Evolutionary conservation across 2,113 vertebrate genomes (phyloP), one percentile per base, ranked within the genome.

Genomic region (Apus apus): DNA sequence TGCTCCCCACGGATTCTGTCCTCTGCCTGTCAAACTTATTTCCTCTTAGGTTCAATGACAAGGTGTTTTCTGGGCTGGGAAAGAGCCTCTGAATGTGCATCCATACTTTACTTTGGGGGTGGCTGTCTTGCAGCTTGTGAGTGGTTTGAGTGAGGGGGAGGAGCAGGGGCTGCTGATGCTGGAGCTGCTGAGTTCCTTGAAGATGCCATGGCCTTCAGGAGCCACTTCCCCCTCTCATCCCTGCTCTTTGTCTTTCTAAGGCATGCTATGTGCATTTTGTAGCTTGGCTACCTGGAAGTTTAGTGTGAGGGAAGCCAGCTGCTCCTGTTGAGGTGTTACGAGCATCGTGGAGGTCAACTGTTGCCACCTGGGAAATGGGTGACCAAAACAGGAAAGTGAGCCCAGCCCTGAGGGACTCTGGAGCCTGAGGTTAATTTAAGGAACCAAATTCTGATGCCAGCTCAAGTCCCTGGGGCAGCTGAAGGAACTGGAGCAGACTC

Each of bases 81-180:
- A 58, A 72, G 43, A 82, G 19, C 38, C 30, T 82, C 38, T 23
- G 15, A 54, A 53, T 10, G 20, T 13, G 20, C 45, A 48, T 50
- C 32, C 6, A 3, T n/a, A 7, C 22, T 29, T 57, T 0, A 32
- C 2, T 6, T 34, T 1, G 19, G 53, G 15, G 17, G 38, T 76
- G 13, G 27, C 8, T 4, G 14, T 5, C 32, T 65, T 43, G 32
- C 25, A 45, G 30, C 57, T 67, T 25, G 61, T 4, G 7, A 32
- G 19, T 1, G 1, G 19, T 48, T n/a, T 36, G 34, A 50, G 26
- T 3, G 25, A 12, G 9, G 23, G 17, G 13, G 26, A 57, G 45
- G 40, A 20, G 11, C 2, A 11, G 57, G 30, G 38, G 9, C 57
- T 85, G 19, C n/a, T 74, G 68, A 34, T 88, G 22, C n/a, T 74